A percentile compares a stretch with the other conserved stretches of the same genome.
Conservation (phyloP, 1,140 invertebrate genomes). For the Neodiprion virginianus region DNA sequence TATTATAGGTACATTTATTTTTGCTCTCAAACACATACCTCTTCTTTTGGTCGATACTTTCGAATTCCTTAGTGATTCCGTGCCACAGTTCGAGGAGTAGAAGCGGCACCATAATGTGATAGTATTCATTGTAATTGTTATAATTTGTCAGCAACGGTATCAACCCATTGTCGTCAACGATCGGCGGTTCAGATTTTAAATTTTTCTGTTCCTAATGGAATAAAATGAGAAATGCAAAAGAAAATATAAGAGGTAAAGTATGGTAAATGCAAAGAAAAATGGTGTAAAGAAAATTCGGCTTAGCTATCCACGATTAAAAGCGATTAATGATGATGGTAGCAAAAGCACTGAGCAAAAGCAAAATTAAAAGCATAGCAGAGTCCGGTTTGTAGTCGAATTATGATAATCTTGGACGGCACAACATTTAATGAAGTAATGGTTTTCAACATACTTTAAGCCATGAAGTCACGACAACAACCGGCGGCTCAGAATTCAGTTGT, state of each 20-base stretch:
- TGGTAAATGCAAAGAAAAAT: background rate
- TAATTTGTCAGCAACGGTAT: slow-evolving; percentile 31
- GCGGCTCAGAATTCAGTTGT: too few relatives aligned
- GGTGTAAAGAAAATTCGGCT: slow-evolving; percentile 13
- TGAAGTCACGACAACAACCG: too few relatives aligned
- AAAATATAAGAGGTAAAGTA: background rate
- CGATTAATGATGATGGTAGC: too few relatives aligned
- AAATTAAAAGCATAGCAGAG: too few relatives aligned
- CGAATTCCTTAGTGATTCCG: slow-evolving; percentile 38
- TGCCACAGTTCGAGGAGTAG: slow-evolving; percentile 48
- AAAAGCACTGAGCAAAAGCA: too few relatives aligned
- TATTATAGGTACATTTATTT: background rate
- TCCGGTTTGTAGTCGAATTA: too few relatives aligned
- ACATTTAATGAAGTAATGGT: too few relatives aligned
- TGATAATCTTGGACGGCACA: too few relatives aligned
- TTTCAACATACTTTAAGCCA: too few relatives aligned
- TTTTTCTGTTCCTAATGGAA: slow-evolving; percentile 34
- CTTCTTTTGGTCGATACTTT: slow-evolving; percentile 23
- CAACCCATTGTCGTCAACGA: slow-evolving; percentile 32
- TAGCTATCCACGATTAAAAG: background rate
- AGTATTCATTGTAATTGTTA: slow-evolving; percentile 43
- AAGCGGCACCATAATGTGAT: slow-evolving; percentile 35
- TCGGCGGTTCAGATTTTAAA: slow-evolving; percentile 32
- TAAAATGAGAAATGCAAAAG: background rate
- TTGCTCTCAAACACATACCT: slow-evolving; percentile 17